These are phyloP conservation scores for Aleiodes alternator DNA, from an alignment of 2,888 invertebrate genomes.

Conservation along the genomic window DNA sequence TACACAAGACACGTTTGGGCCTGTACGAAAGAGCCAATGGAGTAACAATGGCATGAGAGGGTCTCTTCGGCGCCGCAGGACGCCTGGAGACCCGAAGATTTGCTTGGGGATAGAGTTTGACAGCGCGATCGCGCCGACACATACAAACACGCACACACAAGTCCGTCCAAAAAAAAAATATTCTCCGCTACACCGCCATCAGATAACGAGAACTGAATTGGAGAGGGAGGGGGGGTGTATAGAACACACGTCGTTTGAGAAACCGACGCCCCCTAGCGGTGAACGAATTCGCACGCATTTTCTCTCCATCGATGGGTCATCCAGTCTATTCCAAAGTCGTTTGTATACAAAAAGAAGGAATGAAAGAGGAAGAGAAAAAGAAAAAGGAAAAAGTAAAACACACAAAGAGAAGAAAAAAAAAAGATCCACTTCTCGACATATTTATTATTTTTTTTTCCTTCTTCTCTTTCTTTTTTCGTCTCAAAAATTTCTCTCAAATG, in stretches of 20 bases:
- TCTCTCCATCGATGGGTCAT: conserved; percentile 47
- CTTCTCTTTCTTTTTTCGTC: background rate
- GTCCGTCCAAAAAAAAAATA: conserved; percentile 37
- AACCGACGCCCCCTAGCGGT: conserved; percentile 52
- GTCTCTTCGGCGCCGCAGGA: conserved; percentile 67
- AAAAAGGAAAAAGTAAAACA: background rate
- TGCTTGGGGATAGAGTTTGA: conserved; percentile 73
- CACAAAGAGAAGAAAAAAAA: background rate
- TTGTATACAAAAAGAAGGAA: conserved; percentile 27
- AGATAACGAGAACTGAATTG: conserved; percentile 59
- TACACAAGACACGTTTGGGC: conserved; percentile 50
- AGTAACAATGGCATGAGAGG: conserved; percentile 66
- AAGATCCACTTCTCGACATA: conserved; percentile 23
- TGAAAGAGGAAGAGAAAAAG: conserved; percentile 2
- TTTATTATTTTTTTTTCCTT: conserved; percentile 17
- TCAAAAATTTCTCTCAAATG: conserved; percentile 14
- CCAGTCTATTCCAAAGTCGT: conserved; percentile 53
- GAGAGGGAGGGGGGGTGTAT: background rate
- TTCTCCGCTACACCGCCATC: conserved; percentile 53
- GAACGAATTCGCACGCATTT: conserved; percentile 66
- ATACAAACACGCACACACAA: conserved; percentile 48
- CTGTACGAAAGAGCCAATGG: conserved; percentile 55
- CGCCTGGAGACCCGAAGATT: conserved; percentile 62
- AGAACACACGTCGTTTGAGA: conserved; percentile 62
- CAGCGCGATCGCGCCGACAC: conserved; percentile 67